A percentile compares a stretch with the other conserved stretches of the same genome.
These are phyloP conservation scores for Lamellibrachia satsuma DNA, from an alignment of 2,888 invertebrate species.

Conservation along the genomic window DNA sequence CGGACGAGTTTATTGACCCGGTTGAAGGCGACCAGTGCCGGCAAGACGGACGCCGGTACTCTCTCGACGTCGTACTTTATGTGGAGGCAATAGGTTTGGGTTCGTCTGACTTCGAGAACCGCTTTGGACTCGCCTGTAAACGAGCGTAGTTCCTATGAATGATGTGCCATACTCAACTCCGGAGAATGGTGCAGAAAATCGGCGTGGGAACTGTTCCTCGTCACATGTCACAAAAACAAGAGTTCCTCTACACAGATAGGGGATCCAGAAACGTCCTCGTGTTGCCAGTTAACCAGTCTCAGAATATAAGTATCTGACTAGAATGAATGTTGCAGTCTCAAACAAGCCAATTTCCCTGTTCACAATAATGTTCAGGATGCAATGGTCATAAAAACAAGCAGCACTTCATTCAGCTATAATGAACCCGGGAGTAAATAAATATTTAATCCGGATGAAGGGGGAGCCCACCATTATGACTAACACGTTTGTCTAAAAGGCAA, in stretches of 20 bases:
- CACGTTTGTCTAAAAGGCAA: neutral
- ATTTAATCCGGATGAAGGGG: neutral
- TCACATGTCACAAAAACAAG: no score
- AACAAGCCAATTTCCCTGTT: no score
- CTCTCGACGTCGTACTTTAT: neutral
- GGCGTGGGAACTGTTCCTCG: no score
- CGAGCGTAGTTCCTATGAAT: neutral
- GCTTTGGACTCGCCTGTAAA: neutral
- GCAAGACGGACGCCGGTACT: conserved; percentile 1
- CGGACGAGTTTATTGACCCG: conserved; percentile 31
- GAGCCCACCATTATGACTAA: neutral
- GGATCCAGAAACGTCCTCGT: no score
- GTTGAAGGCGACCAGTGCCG: conserved; percentile 30
- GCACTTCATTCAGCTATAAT: no score
- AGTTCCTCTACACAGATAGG: no score
- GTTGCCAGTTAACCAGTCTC: no score
- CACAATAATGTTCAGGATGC: no score
- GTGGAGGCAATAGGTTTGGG: neutral
- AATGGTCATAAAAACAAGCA: no score
- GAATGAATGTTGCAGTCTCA: no score
- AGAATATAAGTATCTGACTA: no score
- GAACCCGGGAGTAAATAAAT: no score
- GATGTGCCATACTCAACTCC: neutral
- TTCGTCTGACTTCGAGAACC: neutral
- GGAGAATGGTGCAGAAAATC: neutral